Conservation (phyloP, 2,113 vertebrate species). For the Ahaetulla prasina region DNA sequence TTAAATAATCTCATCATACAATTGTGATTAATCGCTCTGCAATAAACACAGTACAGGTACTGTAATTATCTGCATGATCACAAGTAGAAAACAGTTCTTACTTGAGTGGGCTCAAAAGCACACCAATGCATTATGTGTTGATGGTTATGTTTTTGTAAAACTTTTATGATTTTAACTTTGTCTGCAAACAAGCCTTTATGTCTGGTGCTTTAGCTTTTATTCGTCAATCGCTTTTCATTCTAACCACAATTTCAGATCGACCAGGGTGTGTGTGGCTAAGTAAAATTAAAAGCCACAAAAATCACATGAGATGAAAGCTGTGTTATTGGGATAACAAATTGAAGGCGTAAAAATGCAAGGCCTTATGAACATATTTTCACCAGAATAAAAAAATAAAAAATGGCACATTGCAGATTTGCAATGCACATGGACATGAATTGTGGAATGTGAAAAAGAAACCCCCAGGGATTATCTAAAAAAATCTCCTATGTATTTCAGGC, state of each 20-base stretch:
- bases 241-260: background rate
- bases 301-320: fast-evolving
- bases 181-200: background rate
- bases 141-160: background rate
- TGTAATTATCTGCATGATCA: background rate
- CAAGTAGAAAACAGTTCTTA: background rate
- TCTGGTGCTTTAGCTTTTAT: background rate
- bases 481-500: background rate
- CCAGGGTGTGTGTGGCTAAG: background rate
- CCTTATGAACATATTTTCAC: background rate
- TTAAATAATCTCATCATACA: background rate
- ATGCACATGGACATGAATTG: background rate
- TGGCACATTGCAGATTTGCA: background rate
- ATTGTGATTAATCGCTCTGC: background rate
- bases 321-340: background rate
- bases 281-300: background rate
- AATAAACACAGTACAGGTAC: background rate
- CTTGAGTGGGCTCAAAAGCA: background rate
- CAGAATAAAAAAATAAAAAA: background rate
- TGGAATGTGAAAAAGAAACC: background rate
- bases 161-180: background rate
- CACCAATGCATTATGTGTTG: background rate
- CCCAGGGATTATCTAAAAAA: background rate
- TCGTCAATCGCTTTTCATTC: background rate
- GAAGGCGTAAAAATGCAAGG: background rate